A percentile compares a stretch with the other conserved stretches of the same genome.
These are phyloP conservation scores for Philereme vetulata DNA, from an alignment of 2,888 invertebrate genomes.

Conservation along the genomic window DNA sequence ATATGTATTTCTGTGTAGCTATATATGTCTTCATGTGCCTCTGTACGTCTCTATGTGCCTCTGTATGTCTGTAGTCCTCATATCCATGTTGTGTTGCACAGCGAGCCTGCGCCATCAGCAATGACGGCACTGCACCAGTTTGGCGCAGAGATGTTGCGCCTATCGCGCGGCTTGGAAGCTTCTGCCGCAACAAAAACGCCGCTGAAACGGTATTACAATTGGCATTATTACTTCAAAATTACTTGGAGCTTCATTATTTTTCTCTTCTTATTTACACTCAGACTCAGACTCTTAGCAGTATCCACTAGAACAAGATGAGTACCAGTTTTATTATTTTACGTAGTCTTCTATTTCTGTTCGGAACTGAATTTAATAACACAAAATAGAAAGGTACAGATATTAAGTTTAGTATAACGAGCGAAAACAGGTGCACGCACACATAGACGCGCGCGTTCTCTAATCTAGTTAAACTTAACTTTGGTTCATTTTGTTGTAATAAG, in stretches of 20 bases:
- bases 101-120: constrained; percentile 91
- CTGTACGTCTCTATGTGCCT: constrained; percentile 3
- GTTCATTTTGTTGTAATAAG: no score
- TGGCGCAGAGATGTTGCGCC: constrained; percentile 93
- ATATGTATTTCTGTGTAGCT: constrained; percentile 2
- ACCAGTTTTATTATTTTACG: no score
- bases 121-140: constrained; percentile 94
- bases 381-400: no score
- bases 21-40: constrained; percentile 2
- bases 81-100: constrained; percentile 79
- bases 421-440: no score
- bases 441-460: no score
- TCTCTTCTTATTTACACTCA: constrained; percentile 27
- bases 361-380: no score
- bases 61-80: constrained; percentile 61
- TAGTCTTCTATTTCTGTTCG: no score
- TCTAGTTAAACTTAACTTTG: no score
- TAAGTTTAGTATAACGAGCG: no score
- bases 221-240: constrained; percentile 61
- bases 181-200: constrained; percentile 82
- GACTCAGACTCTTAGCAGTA: no score
- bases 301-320: no score
- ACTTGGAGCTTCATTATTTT: constrained; percentile 43
- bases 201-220: constrained; percentile 75
- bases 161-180: constrained; percentile 91